Conservation (phyloP, 1,140 invertebrate genomes). For the Drosophila pseudoananassae region DNA sequence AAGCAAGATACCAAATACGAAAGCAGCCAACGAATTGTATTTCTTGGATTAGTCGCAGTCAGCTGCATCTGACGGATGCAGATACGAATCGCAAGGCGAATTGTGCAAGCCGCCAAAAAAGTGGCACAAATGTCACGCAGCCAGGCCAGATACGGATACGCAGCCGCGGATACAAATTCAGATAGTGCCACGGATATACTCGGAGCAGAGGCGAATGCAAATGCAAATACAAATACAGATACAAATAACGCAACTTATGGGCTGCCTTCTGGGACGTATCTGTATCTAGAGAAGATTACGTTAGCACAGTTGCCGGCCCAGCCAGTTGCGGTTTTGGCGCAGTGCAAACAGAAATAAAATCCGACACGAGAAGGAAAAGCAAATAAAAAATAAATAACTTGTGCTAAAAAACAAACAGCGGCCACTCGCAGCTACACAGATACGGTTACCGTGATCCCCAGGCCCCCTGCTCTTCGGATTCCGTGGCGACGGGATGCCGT, state of each 20-base stretch:
- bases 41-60: constrained; percentile 30
- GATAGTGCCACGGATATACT: constrained; percentile 26
- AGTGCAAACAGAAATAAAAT: constrained; percentile 66
- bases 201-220: constrained; percentile 13
- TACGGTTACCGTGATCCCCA: constrained; percentile 55
- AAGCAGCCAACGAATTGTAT: constrained; percentile 9
- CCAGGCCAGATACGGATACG: constrained; percentile 38
- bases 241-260: constrained; percentile 40
- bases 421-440: constrained; percentile 59
- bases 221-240: constrained; percentile 39
- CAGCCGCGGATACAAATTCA: constrained; percentile 33
- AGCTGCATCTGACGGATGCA: constrained; percentile 58
- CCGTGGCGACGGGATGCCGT: constrained; percentile 14
- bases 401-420: constrained; percentile 78
- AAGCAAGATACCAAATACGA: constrained; percentile 2
- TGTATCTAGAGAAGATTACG: constrained; percentile 69
- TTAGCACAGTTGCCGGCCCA: constrained; percentile 50
- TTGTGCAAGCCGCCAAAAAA: constrained; percentile 50
- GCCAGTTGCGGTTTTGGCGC: constrained; percentile 63
- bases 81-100: constrained; percentile 23
- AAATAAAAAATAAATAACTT: constrained; percentile 54
- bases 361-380: constrained; percentile 37
- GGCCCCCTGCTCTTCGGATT: constrained; percentile 12
- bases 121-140: constrained; percentile 56
- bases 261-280: constrained; percentile 54